These are phyloP conservation scores for Lutjanus erythropterus DNA, from an alignment of 2,113 vertebrate species.

Conservation along the genomic window DNA sequence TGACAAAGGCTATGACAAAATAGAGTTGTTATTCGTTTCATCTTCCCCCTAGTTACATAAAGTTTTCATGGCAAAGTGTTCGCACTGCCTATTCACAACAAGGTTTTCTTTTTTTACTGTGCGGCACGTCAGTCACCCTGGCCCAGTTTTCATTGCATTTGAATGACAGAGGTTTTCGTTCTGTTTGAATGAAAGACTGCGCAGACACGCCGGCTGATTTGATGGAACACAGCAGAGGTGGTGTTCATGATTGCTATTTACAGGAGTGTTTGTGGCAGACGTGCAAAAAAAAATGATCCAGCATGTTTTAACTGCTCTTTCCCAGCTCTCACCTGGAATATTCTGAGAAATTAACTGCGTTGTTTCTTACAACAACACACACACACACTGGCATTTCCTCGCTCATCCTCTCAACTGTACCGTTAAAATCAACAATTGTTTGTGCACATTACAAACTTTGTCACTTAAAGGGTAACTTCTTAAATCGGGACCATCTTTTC, in stretches of 20 bases:
- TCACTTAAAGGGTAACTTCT: too few species aligned
- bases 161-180: constrained; percentile 51
- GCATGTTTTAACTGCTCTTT: background rate
- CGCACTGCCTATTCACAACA: constrained; percentile 29
- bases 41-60: constrained; percentile 56
- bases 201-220: constrained; percentile 42
- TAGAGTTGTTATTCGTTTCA: constrained; percentile 44
- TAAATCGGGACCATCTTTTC: too few species aligned
- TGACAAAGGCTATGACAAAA: constrained; percentile 52
- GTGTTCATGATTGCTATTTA: constrained; percentile 47
- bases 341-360: background rate
- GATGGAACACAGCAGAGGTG: constrained; percentile 29
- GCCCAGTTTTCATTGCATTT: constrained; percentile 66
- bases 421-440: too few species aligned
- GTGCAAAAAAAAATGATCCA: constrained; percentile 33
- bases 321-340: background rate
- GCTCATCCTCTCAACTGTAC: background rate
- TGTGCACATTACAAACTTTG: background rate
- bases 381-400: background rate
- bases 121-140: constrained; percentile 68
- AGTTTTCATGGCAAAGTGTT: constrained; percentile 55
- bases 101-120: constrained; percentile 42
- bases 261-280: constrained; percentile 17
- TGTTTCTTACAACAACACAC: background rate
- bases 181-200: constrained; percentile 37